Evolutionary conservation across 2,888 invertebrate genomes (phyloP).

Genomic region (Brachypterus glaber): DNA sequence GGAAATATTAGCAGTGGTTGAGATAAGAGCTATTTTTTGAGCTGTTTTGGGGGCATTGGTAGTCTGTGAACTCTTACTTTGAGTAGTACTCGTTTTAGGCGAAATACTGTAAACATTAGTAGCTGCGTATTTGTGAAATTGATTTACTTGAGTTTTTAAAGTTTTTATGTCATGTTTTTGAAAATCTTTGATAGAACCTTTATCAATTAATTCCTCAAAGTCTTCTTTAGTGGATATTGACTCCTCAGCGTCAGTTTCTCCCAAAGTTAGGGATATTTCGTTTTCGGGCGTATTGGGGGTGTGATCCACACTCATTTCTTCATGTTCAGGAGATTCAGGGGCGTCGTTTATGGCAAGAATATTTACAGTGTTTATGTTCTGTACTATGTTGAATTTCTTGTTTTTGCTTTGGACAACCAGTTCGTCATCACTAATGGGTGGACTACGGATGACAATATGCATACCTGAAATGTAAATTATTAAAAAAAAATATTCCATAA

Average conservation of each 20-base stretch:
- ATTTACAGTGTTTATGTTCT: constrained; percentile 38
- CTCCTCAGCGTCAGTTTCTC: constrained; percentile 51
- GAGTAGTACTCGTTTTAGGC: constrained; percentile 19
- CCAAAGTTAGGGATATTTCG: constrained; percentile 55
- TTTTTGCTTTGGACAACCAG: constrained; percentile 37
- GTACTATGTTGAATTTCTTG: constrained; percentile 35
- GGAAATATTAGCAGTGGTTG: constrained; percentile 22
- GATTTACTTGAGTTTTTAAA: constrained; percentile 33
- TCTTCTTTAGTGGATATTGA: constrained; percentile 57
- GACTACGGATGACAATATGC: constrained; percentile 38
- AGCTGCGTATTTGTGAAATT: constrained; percentile 35
- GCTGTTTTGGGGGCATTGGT: constrained; percentile 9
- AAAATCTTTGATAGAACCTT: constrained; percentile 49
- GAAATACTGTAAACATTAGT: constrained; percentile 28
- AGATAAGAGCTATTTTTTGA: constrained; percentile 29
- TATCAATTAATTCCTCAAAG: constrained; percentile 56
- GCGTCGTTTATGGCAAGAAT: constrained; percentile 42
- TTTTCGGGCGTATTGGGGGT: constrained; percentile 44
- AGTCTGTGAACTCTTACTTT: constrained; percentile 10
- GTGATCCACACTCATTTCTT: constrained; percentile 41
- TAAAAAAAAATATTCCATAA: too few relatives aligned
- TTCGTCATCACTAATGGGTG: constrained; percentile 40
- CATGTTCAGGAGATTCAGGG: constrained; percentile 47
- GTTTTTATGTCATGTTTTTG: constrained; percentile 32
- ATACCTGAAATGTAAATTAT: too few relatives aligned